Base-by-base conservation (phyloP, 2,888 invertebrate species). In the Girardia tigrina region DNA sequence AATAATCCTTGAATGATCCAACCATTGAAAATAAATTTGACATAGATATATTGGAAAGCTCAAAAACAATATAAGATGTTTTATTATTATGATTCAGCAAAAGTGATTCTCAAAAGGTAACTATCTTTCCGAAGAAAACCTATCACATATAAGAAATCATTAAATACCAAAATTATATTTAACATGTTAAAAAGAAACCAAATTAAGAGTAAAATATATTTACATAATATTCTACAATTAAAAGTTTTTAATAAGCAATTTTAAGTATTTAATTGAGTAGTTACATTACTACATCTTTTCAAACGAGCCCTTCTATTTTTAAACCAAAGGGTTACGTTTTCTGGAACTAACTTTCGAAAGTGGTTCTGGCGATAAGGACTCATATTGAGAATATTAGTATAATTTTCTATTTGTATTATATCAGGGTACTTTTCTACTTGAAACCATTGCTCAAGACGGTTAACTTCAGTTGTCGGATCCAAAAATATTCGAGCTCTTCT, bases 401-500 rank as follows among this genome's bases (percentile, higher is more conserved):
- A 56, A 56, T 56, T 56, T 56, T 56, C 56, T 12, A 56, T 56
- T 56, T 56, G 56, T 56, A 56, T 56, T 12, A 56, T 56, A 56
- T 56, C 56, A 6, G 56, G 56, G 23, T 56, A 56, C n/a, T 56
- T 56, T 16, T 56, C 56, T 12, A 56, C 56, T 56, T 56, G 56
- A 56, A 56, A 56, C 56, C 56, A 56, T 56, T 56, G 56, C 23
- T 56, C 56, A 56, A 56, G 56, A 20, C n/a, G n/a, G 23, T 56
- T 56, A 8, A 56, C 56, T 56, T 56, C 56, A 4, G 56, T 56
- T 12, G 56, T 56, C 4, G 56, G 56, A 56, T 56, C 56, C n/a
- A 56, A 56, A 56, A 56, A 56, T 56, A 56, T 56, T 56, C 56
- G n/a, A 2, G 56, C 56, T 56, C 56, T n/a, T 56, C 56, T 56